Conservation (phyloP, 1,140 invertebrate genomes). For the Papilio xuthus region DNA sequence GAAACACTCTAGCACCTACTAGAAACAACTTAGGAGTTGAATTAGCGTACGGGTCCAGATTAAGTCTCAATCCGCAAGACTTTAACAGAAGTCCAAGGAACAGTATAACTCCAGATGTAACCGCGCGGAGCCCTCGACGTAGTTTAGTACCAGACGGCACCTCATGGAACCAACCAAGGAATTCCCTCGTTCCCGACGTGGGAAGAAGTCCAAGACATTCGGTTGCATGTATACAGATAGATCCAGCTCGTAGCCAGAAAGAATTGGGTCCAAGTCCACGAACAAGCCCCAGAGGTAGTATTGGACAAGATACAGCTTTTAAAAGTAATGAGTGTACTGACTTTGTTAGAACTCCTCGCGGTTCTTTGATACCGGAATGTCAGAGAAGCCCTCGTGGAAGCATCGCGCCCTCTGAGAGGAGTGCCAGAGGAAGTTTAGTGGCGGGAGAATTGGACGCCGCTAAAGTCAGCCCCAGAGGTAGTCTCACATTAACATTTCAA, state of each 20-base stretch:
- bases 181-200: slow-evolving; percentile 75
- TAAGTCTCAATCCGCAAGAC: slow-evolving; percentile 82
- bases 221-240: slow-evolving; percentile 77
- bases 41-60: slow-evolving; percentile 75
- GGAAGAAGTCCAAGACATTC: slow-evolving; percentile 84
- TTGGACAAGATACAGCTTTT: slow-evolving; percentile 78
- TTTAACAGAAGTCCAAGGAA: slow-evolving; percentile 85
- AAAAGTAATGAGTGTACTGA: slow-evolving; percentile 74
- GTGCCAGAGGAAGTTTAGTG: slow-evolving; percentile 79
- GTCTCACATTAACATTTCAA: slow-evolving; percentile 83
- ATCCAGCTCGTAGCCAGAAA: slow-evolving; percentile 82
- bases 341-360: slow-evolving; percentile 82
- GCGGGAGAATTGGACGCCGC: slow-evolving; percentile 77
- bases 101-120: slow-evolving; percentile 82
- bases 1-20: slow-evolving; percentile 81
- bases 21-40: slow-evolving; percentile 85
- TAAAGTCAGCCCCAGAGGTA: slow-evolving; percentile 81
- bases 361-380: slow-evolving; percentile 82
- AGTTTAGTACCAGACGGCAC: slow-evolving; percentile 83
- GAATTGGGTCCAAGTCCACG: slow-evolving; percentile 82
- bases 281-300: slow-evolving; percentile 84
- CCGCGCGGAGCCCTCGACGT: slow-evolving; percentile 82
- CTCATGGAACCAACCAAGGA: slow-evolving; percentile 78
- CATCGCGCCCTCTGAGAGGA: slow-evolving; percentile 77
- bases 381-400: slow-evolving; percentile 84